Conservation (phyloP, 1,140 invertebrate genomes). For the Drosophila sp. region DNA sequence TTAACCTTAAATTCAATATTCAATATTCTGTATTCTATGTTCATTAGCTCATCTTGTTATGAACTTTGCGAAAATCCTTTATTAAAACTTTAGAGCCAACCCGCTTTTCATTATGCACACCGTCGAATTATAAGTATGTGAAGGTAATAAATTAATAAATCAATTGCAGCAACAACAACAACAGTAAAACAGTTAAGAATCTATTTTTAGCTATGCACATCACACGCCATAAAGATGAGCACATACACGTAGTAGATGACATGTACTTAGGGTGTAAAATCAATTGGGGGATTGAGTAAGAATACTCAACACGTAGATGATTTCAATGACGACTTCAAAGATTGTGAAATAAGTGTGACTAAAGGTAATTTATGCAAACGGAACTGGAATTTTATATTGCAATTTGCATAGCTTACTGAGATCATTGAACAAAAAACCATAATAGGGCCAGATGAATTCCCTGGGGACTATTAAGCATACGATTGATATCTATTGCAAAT, state of each 20-base stretch:
- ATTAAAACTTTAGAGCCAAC: conserved; percentile 12
- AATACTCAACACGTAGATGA: conserved; percentile 29
- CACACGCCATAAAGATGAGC: conserved; percentile 59
- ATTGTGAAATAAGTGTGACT: conserved; percentile 52
- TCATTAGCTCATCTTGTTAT: no score
- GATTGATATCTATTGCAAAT: no score
- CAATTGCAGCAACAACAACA: conserved; percentile 46
- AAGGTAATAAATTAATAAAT: conserved; percentile 65
- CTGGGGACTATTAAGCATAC: not conserved
- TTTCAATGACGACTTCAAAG: conserved; percentile 47
- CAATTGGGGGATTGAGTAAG: conserved; percentile 2
- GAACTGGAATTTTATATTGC: conserved; percentile 38
- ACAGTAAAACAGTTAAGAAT: conserved; percentile 10
- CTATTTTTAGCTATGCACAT: conserved; percentile 62
- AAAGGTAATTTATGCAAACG: conserved; percentile 57
- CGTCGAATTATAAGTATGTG: conserved; percentile 58
- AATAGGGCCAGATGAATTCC: not conserved
- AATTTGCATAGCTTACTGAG: conserved; percentile 4
- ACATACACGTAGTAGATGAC: conserved; percentile 32
- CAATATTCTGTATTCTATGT: no score
- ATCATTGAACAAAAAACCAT: not conserved
- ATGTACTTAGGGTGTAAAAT: conserved; percentile 6
- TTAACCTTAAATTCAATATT: no score
- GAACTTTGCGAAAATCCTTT: no score
- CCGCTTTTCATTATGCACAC: conserved; percentile 34